phyloP scores from a whole-genome alignment of 1,140 invertebrate species.

The Leptopilina clavipes region DNA sequence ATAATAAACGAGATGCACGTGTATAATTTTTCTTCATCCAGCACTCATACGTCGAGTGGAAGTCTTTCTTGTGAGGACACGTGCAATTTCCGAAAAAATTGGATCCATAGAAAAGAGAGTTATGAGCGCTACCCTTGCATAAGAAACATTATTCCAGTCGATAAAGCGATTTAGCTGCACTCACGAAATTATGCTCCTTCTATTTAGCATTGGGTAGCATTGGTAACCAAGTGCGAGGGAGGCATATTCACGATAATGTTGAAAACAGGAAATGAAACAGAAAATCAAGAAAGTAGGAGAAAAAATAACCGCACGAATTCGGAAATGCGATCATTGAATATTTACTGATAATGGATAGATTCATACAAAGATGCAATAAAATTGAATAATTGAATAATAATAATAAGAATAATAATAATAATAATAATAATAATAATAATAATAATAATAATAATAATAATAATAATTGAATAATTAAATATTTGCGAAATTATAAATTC shows the following conservation, averaged over 20 bases:
- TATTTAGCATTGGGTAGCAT: constrained; percentile 66
- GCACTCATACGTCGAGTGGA: neutral
- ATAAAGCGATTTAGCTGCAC: constrained; percentile 70
- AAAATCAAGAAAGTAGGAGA: constrained; percentile 38
- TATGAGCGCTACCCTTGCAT: constrained; percentile 66
- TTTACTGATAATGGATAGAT: too few species aligned
- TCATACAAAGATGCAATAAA: too few species aligned
- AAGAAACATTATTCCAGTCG: constrained; percentile 70
- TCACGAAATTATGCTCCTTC: constrained; percentile 67
- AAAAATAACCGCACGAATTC: too few species aligned
- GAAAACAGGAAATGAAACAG: constrained; percentile 29
- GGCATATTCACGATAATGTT: constrained; percentile 39
- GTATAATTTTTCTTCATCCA: constrained; percentile 20
- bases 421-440: too few species aligned
- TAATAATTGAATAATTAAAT: too few species aligned
- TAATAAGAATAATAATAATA: too few species aligned
- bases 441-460: too few species aligned
- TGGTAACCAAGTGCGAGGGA: constrained; percentile 36
- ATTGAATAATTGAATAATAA: too few species aligned
- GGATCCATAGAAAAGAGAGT: constrained; percentile 61
- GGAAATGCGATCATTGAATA: too few species aligned
- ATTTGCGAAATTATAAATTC: neutral
- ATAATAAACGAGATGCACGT: constrained; percentile 19
- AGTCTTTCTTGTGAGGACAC: constrained; percentile 44
- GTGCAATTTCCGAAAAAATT: constrained; percentile 66